phyloP scores from a whole-genome alignment of 2,113 vertebrate genomes.

The Leuciscus idus region DNA sequence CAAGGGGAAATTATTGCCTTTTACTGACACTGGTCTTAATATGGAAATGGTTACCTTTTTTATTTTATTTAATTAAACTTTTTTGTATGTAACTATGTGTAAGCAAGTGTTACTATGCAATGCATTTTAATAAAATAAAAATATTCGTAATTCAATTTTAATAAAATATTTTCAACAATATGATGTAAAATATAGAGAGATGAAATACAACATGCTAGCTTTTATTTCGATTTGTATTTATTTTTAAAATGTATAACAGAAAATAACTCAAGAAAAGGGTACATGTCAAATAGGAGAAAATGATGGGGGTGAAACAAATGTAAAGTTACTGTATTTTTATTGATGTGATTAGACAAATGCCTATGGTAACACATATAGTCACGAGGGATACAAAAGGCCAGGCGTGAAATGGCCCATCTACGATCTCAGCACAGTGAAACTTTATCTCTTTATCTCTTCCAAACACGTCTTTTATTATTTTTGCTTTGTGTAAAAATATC shows the following conservation, averaged over 20 bases:
- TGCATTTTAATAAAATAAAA: not conserved
- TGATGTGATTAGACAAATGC: not conserved
- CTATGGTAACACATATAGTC: not conserved
- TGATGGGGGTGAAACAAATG: not conserved
- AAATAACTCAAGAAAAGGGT: not conserved
- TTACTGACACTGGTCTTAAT: too few relatives aligned
- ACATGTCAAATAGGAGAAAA: not conserved
- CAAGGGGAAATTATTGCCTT: too few relatives aligned
- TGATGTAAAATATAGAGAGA: not conserved
- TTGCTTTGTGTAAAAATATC: slow-evolving; percentile 4
- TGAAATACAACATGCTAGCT: not conserved
- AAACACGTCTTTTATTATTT: slow-evolving; percentile 30
- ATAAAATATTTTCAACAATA: not conserved
- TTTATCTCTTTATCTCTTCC: not conserved
- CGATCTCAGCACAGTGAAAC: not conserved
- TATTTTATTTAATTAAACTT: too few relatives aligned
- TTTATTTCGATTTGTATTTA: not conserved
- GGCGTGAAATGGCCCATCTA: not conserved
- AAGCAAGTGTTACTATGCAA: not conserved
- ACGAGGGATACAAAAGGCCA: not conserved
- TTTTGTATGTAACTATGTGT: too few relatives aligned
- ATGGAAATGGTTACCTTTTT: not conserved
- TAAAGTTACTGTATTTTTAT: not conserved
- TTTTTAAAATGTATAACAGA: not conserved
- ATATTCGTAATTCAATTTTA: not conserved